Evolutionary conservation across 2,113 vertebrate species (phyloP), one percentile per base, ranked within the genome.

Genomic region (Nycticorax nycticorax): DNA sequence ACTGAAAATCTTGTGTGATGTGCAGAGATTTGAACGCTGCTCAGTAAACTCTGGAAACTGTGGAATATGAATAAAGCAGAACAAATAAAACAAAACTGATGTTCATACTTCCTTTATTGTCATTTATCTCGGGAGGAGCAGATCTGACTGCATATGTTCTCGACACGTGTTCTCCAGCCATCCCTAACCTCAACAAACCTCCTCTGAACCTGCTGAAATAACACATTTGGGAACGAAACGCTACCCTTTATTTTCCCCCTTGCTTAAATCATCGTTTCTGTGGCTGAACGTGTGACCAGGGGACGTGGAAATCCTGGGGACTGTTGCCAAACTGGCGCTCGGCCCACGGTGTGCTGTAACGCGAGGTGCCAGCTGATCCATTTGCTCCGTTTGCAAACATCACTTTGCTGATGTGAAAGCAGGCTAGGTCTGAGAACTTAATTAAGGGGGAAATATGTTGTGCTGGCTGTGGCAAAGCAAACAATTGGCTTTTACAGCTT

Each of bases 381-480:
- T 76, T 74, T 73, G 89, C 67, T 96, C 59, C 37, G 12, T 91
- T 95, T 94, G 79, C 72, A 95, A 97, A 96, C 69, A 86, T 69
- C 39, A 20, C 23, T 62, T 10, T 59, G 60, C 66, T n/a, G 74
- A 85, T 59, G 57, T 30, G 85, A 86, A 92, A 79, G 24, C 79
- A 78, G 74, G 50, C 69, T 41, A 6, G 48, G 64, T 35, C 93
- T 76, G 67, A 96, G 66, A 77, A 48, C 89, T 95, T 95, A 95
- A 96, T 96, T 96, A 95, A 96, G 62, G 78, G 55, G 56, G 15
- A 92, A 94, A 89, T 75, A 52, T 28, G 52, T 77, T 72, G 43
- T 86, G 64, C 92, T 85, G 94, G 45, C 68, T 92, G 83, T 66
- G 26, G 60, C 47, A 93, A 92, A 93, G 55, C 71, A 91, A 95